Base-by-base conservation (phyloP, 2,797 vertebrate species). In the Merluccius polli region DNA sequence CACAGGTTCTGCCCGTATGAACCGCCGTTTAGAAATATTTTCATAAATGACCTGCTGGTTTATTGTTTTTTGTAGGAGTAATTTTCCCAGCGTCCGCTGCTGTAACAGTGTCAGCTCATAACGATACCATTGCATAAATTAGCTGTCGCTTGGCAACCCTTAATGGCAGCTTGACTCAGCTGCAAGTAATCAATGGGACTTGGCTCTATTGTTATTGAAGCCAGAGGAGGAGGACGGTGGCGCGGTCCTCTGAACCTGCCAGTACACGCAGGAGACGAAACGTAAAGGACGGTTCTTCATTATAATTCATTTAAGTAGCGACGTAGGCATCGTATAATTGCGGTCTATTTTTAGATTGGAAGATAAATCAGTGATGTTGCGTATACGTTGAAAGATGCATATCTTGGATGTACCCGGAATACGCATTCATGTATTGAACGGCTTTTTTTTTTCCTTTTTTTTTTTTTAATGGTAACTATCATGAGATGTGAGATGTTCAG, bases 71-170 rank as follows among this genome's bases (percentile, higher is more conserved):
- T 63, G 18, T 10, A 27, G 2, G 5, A 27, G 9, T 4, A 5
- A 63, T 29, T 67, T 67, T 29, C n/a, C 48, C 73, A 75, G 72
- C 59, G 2, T 27, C 59, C 59, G n/a, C 16, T 70, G 75, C 74
- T 84, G 72, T 76, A 4, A 18, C 79, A 77, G 83, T 71, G 78
- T 78, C 71, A 67, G 82, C 78, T 85, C 83, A 69, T 76, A 70
- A 73, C 82, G 83, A 87, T 82, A 72, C 87, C 82, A 82, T 88
- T 91, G 91, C 90, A 89, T 93, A 92, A 92, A 91, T 93, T 84
- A 90, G 79, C 84, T 24, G 87, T 93, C 69, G 86, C 90, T 80
- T 88, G 79, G 88, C 92, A 91, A 92, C 90, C 68, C 84, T 86
- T 88, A 88, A 90, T 85, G 83, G 85, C 75, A 75, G 76, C 82